A percentile compares a stretch with the other conserved stretches of the same genome.
Conservation (phyloP, 2,888 invertebrate species). For the Phasia obesa region DNA sequence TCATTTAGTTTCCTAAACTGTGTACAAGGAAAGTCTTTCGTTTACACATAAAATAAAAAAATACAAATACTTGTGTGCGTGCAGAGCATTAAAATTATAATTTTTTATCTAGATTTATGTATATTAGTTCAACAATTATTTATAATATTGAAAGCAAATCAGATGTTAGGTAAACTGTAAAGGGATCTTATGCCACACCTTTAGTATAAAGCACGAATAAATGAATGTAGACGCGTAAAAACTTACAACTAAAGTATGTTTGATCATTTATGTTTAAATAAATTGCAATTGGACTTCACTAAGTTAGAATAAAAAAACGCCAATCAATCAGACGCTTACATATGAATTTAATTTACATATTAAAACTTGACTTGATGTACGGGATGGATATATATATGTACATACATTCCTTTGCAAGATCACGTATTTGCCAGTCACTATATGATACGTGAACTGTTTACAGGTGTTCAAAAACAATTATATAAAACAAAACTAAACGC, state of each 20-base stretch:
- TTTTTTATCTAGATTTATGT: not conserved
- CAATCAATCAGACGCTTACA: not conserved
- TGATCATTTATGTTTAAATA: not conserved
- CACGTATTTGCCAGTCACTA: conserved; percentile 21
- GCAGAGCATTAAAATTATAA: conserved; percentile 31
- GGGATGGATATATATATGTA: not conserved
- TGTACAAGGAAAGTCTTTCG: conserved; percentile 33
- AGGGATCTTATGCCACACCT: not conserved
- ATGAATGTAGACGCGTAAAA: not conserved
- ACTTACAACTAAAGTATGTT: not conserved
- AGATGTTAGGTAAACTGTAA: not conserved
- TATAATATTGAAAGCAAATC: not conserved
- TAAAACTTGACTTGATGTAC: conserved; percentile 15
- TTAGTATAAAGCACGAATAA: not conserved
- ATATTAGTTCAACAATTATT: not conserved
- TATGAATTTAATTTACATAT: conserved; percentile 25
- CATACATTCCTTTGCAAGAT: conserved; percentile 18
- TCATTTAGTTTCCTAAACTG: conserved; percentile 32
- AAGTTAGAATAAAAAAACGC: not conserved
- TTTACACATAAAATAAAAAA: conserved; percentile 6
- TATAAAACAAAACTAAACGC: not conserved
- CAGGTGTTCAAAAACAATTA: conserved; percentile 28
- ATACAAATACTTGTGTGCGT: conserved; percentile 7
- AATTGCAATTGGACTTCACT: not conserved
- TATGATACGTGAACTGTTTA: conserved; percentile 16